Conservation (phyloP, 2,113 vertebrate genomes). For the Sakesphorus luctuosus region DNA sequence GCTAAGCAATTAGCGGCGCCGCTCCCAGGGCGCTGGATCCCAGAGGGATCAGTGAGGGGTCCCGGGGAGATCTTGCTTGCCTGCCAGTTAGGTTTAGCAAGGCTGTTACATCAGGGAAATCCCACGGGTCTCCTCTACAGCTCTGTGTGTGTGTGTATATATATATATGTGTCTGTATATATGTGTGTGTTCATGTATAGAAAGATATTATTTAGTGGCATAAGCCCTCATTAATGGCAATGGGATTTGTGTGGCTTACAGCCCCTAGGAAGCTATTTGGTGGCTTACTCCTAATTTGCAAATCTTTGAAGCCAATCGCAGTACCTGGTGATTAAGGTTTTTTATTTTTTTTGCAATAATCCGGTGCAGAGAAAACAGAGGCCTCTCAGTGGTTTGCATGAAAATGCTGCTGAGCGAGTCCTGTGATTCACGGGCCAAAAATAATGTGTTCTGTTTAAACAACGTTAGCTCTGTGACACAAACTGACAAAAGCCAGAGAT, state of each 20-base stretch:
- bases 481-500: constrained; percentile 39
- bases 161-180: rapidly evolving
- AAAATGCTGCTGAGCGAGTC: neutral
- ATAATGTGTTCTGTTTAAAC: constrained; percentile 55
- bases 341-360: neutral
- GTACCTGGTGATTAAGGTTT: constrained; percentile 55
- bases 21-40: constrained; percentile 12
- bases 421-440: constrained; percentile 57
- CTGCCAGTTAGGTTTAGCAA: neutral
- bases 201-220: constrained; percentile 15
- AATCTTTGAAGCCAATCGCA: neutral
- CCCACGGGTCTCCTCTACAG: neutral
- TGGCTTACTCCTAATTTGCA: constrained; percentile 58
- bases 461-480: neutral
- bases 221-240: constrained; percentile 43
- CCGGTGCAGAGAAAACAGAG: constrained; percentile 1
- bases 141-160: neutral
- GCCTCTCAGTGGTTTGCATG: neutral
- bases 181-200: neutral
- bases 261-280: constrained; percentile 40
- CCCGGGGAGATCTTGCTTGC: neutral
- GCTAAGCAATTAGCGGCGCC: neutral
- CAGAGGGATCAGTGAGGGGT: neutral
- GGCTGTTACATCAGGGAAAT: neutral
- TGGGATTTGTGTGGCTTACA: neutral